phyloP scores from a whole-genome alignment of 2,113 vertebrate species.

The Pangasianodon hypophthalmus region DNA sequence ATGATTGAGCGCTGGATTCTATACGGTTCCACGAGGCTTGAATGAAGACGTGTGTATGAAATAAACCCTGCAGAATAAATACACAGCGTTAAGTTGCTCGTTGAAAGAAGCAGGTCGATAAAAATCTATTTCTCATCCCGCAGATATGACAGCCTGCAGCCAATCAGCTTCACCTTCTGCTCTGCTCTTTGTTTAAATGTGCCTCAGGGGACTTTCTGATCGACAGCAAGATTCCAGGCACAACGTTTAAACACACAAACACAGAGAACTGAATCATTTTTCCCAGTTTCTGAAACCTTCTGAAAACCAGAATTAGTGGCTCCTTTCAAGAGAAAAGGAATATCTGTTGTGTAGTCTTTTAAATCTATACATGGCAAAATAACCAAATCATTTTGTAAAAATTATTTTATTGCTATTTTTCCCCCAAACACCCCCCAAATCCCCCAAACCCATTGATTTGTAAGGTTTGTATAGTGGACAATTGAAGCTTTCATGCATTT shows the following conservation, averaged over 20 bases:
- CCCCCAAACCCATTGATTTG: background rate
- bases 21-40: background rate
- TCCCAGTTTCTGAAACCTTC: background rate
- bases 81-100: background rate
- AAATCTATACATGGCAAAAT: background rate
- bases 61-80: background rate
- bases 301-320: no score
- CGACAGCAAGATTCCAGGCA: background rate
- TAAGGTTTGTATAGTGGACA: background rate
- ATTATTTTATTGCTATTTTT: background rate
- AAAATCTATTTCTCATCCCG: slow-evolving; percentile 35
- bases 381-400: background rate
- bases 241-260: background rate
- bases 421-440: background rate
- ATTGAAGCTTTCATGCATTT: background rate
- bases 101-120: slow-evolving; percentile 31
- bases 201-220: background rate
- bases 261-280: background rate
- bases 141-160: background rate
- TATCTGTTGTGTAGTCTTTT: no score
- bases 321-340: background rate
- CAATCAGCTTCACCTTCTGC: slow-evolving; percentile 8
- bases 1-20: background rate
- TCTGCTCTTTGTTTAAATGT: background rate
- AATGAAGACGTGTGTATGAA: background rate